A percentile compares a stretch with the other conserved stretches of the same genome.
Evolutionary conservation across 1,140 invertebrate species (phyloP).

Genomic region (Leptonema lineaticorne): DNA sequence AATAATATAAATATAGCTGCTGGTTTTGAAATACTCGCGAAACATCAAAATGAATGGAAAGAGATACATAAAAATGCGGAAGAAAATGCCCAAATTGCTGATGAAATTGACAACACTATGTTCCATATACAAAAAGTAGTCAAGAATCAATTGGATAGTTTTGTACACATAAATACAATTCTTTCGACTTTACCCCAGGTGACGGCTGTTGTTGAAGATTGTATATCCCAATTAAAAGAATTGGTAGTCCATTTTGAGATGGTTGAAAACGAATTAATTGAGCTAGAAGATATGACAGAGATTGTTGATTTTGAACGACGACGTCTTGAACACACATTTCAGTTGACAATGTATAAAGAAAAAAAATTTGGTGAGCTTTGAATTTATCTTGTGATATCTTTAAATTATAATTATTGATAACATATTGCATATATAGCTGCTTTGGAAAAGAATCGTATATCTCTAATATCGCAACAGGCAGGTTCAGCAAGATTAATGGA

Average conservation of each 20-base stretch:
- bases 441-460: slow-evolving; percentile 20
- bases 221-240: slow-evolving; percentile 10
- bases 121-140: slow-evolving; percentile 25
- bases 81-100: slow-evolving; percentile 31
- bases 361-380: slow-evolving; percentile 33
- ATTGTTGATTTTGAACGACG: slow-evolving; percentile 29
- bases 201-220: slow-evolving; percentile 27
- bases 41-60: slow-evolving; percentile 37
- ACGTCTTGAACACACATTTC: slow-evolving; percentile 36
- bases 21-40: slow-evolving; percentile 31
- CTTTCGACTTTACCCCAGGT: slow-evolving; percentile 28
- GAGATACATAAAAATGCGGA: slow-evolving; percentile 34
- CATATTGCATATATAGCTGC: slow-evolving; percentile 14
- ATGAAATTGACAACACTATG: slow-evolving; percentile 31
- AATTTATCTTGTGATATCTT: neutral
- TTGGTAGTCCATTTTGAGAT: slow-evolving; percentile 19
- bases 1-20: slow-evolving; percentile 13
- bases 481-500: slow-evolving; percentile 15
- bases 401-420: neutral
- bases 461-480: slow-evolving; percentile 25
- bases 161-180: slow-evolving; percentile 25
- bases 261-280: slow-evolving; percentile 30
- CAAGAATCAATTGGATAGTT: slow-evolving; percentile 25
- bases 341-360: slow-evolving; percentile 39
- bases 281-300: slow-evolving; percentile 33